phyloP scores from a whole-genome alignment of 1,140 invertebrate species.

The Zeugodacus cucurbitae region DNA sequence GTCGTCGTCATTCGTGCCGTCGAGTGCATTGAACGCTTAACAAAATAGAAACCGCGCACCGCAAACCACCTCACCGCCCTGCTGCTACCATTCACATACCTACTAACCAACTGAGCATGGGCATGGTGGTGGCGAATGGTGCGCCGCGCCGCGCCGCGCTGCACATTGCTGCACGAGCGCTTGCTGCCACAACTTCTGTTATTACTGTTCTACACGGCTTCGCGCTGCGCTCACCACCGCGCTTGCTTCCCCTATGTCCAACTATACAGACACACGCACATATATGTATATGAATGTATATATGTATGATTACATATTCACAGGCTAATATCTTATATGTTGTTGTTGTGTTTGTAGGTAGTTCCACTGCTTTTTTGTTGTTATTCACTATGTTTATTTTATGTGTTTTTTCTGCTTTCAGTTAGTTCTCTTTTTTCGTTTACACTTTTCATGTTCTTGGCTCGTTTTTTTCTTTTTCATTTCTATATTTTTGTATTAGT shows the following conservation, averaged over 20 bases:
- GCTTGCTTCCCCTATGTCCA: not conserved
- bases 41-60: slow-evolving; percentile 42
- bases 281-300: not conserved
- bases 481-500: slow-evolving; percentile 28
- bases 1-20: not conserved
- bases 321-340: not conserved
- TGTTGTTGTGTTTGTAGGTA: not conserved
- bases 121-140: not conserved
- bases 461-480: not conserved
- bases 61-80: not conserved
- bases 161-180: not conserved
- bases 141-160: not conserved
- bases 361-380: slow-evolving; percentile 8
- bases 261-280: not conserved
- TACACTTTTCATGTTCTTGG: slow-evolving; percentile 8
- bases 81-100: not conserved
- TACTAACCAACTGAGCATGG: not conserved
- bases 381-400: slow-evolving; percentile 13
- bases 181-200: not conserved
- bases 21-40: slow-evolving; percentile 43
- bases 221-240: not conserved
- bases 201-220: slow-evolving; percentile 19
- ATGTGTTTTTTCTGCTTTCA: slow-evolving; percentile 30
- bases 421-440: not conserved
- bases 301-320: not conserved